These are phyloP conservation scores for Nyctibius bracteatus DNA, from an alignment of 2,113 vertebrate species.

Conservation along the genomic window DNA sequence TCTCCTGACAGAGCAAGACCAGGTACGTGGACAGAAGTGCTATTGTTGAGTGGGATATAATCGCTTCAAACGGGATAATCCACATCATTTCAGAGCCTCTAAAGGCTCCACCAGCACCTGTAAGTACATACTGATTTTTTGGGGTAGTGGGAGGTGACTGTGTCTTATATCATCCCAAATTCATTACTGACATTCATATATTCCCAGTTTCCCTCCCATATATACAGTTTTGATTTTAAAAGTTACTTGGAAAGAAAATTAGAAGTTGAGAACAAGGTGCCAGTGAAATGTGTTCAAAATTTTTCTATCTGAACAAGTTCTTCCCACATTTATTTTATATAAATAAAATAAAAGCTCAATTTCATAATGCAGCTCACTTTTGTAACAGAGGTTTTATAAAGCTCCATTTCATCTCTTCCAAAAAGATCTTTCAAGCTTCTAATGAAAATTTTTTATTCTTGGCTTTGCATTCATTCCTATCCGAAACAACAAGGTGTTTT, in stretches of 20 bases:
- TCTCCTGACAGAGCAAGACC: conserved; percentile 58
- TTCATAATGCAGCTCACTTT: neutral
- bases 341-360: neutral
- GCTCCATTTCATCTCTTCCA: neutral
- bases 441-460: neutral
- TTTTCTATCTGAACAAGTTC: neutral
- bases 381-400: neutral
- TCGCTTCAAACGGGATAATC: conserved; percentile 90
- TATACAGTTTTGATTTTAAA: neutral
- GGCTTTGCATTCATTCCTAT: neutral
- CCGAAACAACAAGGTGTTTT: neutral
- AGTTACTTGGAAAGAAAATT: neutral
- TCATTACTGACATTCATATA: neutral
- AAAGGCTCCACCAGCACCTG: conserved; percentile 76
- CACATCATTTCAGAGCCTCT: conserved; percentile 87
- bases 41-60: conserved; percentile 81
- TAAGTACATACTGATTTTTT: conserved; percentile 53
- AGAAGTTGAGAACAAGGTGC: neutral
- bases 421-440: neutral
- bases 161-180: neutral
- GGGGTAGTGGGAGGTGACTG: neutral
- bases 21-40: conserved; percentile 83
- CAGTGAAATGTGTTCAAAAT: neutral
- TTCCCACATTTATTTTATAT: neutral
- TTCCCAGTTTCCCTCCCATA: neutral